Evolutionary conservation across 1,140 invertebrate genomes (phyloP).

Genomic region (Spodoptera frugiperda): DNA sequence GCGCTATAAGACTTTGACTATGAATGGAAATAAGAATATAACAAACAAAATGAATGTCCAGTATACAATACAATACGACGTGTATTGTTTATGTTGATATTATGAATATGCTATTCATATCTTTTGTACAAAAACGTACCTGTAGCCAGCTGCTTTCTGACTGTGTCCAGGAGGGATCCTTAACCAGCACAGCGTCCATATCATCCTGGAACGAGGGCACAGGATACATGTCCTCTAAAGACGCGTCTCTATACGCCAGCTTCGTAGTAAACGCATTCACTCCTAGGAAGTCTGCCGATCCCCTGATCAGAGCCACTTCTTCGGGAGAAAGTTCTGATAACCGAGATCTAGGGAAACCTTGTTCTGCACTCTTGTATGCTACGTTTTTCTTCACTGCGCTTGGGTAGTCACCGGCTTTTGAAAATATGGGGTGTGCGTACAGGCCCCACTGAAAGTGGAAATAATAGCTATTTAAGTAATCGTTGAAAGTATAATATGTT

Average conservation of each 20-base stretch:
- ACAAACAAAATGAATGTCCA: too few relatives aligned
- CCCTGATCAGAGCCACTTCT: constrained; percentile 87
- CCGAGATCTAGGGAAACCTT: constrained; percentile 86
- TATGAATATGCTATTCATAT: too few relatives aligned
- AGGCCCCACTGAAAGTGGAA: constrained; percentile 85
- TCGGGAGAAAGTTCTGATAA: constrained; percentile 86
- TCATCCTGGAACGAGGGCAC: constrained; percentile 86
- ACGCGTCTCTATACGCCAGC: constrained; percentile 76
- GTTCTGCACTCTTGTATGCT: constrained; percentile 85
- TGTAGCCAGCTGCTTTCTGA: constrained; percentile 85
- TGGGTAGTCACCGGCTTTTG: constrained; percentile 88
- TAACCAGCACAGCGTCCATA: constrained; percentile 76
- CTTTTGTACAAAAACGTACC: constrained; percentile 60
- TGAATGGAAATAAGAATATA: too few relatives aligned
- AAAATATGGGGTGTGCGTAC: constrained; percentile 89
- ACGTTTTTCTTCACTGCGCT: constrained; percentile 87
- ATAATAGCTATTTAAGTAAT: constrained; percentile 1
- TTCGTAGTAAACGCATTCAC: constrained; percentile 87
- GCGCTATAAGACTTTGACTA: too few relatives aligned
- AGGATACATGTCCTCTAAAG: constrained; percentile 73
- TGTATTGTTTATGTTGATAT: too few relatives aligned
- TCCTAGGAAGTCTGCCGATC: constrained; percentile 88
- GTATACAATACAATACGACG: too few relatives aligned
- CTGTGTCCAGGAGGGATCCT: constrained; percentile 82
- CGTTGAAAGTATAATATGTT: too few relatives aligned